phyloP scores from a whole-genome alignment of 92 coral and sea anemone genomes.

The Paramuricea clavata region DNA sequence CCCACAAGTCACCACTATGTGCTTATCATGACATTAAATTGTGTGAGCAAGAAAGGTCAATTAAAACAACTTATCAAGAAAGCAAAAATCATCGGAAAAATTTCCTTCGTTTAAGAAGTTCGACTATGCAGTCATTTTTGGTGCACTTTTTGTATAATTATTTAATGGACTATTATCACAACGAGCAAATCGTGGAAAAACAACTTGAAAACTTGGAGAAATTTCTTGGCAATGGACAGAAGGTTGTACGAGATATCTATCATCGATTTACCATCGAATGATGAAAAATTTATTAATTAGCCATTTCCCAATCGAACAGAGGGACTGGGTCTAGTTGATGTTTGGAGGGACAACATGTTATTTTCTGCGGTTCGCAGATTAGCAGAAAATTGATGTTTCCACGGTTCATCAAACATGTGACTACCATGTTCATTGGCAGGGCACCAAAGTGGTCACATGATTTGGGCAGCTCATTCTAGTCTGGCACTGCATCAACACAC shows the following conservation, averaged over 20 bases:
- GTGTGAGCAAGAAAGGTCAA: conserved; percentile 30
- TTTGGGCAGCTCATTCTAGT: conserved; percentile 26
- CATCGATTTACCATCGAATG: not conserved
- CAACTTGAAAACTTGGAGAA: conserved; percentile 3
- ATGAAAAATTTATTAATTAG: too few relatives aligned
- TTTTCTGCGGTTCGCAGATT: conserved; percentile 38
- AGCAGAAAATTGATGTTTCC: conserved; percentile 22
- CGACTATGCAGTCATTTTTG: conserved; percentile 45
- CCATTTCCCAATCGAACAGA: too few relatives aligned
- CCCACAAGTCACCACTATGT: conserved; percentile 56
- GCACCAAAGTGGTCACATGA: not conserved
- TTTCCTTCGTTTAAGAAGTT: conserved; percentile 35
- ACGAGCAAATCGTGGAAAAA: conserved; percentile 6
- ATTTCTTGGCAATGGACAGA: not conserved
- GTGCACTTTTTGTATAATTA: conserved; percentile 24
- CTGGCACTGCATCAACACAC: conserved; percentile 28
- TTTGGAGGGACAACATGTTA: too few relatives aligned
- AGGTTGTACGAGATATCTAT: not conserved
- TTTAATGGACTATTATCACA: conserved; percentile 51
- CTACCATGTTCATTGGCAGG: conserved; percentile 32
- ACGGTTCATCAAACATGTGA: conserved; percentile 23
- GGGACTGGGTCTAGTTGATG: too few relatives aligned
- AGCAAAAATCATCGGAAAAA: conserved; percentile 52
- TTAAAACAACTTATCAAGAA: conserved; percentile 58
- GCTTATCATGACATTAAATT: conserved; percentile 41